Percentiles rank a stretch among this genome's conserved stretches.
phyloP scores from a whole-genome alignment of 2,113 vertebrate genomes.

The Poecilia latipinna region DNA sequence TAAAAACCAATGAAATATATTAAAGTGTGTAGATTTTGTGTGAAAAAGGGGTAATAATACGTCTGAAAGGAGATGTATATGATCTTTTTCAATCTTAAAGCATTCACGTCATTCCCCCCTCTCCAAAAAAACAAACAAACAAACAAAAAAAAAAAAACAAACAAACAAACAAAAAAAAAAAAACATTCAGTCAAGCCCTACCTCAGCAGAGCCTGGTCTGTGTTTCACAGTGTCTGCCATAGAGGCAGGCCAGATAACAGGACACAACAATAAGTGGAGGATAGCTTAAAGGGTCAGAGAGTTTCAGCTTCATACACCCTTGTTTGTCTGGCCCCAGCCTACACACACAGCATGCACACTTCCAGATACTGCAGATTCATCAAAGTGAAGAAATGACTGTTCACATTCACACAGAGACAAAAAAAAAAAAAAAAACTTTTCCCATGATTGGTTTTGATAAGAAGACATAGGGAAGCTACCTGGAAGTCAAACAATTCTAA shows the following conservation, averaged over 20 bases:
- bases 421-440: slow-evolving; percentile 45
- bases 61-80: slow-evolving; percentile 23
- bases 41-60: background rate
- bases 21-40: background rate
- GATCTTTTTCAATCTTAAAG: slow-evolving; percentile 39
- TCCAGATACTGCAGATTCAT: slow-evolving; percentile 48
- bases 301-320: slow-evolving; percentile 25
- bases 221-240: slow-evolving; percentile 75
- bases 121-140: background rate
- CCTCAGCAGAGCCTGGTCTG: slow-evolving; percentile 56
- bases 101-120: slow-evolving; percentile 21
- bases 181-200: slow-evolving; percentile 59
- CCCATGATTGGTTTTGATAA: slow-evolving; percentile 40
- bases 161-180: slow-evolving; percentile 15
- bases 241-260: slow-evolving; percentile 65
- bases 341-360: slow-evolving; percentile 19
- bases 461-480: slow-evolving; percentile 62
- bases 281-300: slow-evolving; percentile 66
- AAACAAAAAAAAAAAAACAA: slow-evolving; percentile 15
- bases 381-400: slow-evolving; percentile 26
- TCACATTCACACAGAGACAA: slow-evolving; percentile 71
- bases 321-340: slow-evolving; percentile 32
- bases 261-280: slow-evolving; percentile 55
- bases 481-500: slow-evolving; percentile 70
- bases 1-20: background rate